Evolutionary conservation across 2,113 vertebrate species (phyloP).

Genomic region (Pedetes capensis): DNA sequence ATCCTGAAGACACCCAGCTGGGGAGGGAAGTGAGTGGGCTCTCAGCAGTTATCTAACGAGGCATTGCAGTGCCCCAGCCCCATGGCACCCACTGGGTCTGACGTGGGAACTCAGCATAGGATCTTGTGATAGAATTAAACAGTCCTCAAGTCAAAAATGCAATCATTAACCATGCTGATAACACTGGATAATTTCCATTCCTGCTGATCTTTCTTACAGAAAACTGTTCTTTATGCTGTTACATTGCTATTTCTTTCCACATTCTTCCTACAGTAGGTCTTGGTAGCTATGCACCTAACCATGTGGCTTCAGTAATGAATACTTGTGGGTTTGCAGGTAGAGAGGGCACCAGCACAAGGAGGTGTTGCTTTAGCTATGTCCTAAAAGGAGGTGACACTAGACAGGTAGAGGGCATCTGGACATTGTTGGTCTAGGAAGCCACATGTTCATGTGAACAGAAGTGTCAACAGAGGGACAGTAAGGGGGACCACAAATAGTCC

Average conservation of each 20-base stretch:
- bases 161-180: not conserved
- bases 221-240: slow-evolving; percentile 1
- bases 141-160: not conserved
- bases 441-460: not conserved
- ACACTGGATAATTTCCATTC: not conserved
- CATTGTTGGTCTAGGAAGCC: not conserved
- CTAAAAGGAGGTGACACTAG: not conserved
- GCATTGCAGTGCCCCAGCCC: not conserved
- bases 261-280: not conserved
- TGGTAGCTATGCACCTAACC: not conserved
- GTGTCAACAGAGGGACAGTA: not conserved
- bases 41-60: not conserved
- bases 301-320: not conserved
- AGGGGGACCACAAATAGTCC: not conserved
- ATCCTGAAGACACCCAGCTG: not conserved
- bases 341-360: not conserved
- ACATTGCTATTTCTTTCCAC: not conserved
- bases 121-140: not conserved
- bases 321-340: not conserved
- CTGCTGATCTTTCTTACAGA: not conserved
- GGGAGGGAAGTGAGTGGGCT: not conserved
- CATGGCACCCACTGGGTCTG: not conserved
- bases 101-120: not conserved
- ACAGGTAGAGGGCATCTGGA: not conserved
- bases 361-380: not conserved